Conservation (phyloP, 2,888 invertebrate species). For the Drosophila rubida region DNA sequence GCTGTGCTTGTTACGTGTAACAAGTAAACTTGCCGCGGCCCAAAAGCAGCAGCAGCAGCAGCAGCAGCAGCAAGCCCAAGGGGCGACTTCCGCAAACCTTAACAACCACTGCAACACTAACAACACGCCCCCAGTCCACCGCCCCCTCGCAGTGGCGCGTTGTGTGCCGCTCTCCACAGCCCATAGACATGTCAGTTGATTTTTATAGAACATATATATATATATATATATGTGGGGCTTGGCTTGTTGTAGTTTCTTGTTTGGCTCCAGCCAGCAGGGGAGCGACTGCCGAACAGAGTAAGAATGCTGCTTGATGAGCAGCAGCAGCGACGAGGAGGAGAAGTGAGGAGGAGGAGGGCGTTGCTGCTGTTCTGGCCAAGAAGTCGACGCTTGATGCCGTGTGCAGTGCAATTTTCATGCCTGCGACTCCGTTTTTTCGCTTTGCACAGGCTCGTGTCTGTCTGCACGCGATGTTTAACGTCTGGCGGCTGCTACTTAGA, state of each 20-base stretch:
- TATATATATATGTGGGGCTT: conserved; percentile 36
- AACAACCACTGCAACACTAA: conserved; percentile 31
- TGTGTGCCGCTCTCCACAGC: conserved; percentile 18
- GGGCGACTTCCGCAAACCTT: conserved; percentile 42
- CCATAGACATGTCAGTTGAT: conserved; percentile 56
- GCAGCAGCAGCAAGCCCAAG: conserved; percentile 28
- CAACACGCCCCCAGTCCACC: neutral
- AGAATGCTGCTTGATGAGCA: neutral
- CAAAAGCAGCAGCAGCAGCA: neutral
- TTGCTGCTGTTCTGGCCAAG: conserved; percentile 17
- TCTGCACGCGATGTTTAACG: conserved; percentile 78
- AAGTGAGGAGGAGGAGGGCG: neutral
- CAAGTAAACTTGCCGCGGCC: conserved; percentile 58
- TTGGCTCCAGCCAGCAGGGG: conserved; percentile 17
- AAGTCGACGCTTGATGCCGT: conserved; percentile 38
- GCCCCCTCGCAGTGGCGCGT: conserved; percentile 1
- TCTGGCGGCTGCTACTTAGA: conserved; percentile 66
- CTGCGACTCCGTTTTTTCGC: conserved; percentile 36
- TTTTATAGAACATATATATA: conserved; percentile 42
- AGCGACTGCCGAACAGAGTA: neutral
- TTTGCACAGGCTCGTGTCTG: conserved; percentile 14
- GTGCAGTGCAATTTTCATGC: conserved; percentile 57
- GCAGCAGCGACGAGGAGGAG: too few species aligned
- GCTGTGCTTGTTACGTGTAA: conserved; percentile 63
- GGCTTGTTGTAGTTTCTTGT: conserved; percentile 57